Evolutionary conservation across 2,888 invertebrate species (phyloP), one percentile per base, ranked within the genome.

Genomic region (Eilema caniola): DNA sequence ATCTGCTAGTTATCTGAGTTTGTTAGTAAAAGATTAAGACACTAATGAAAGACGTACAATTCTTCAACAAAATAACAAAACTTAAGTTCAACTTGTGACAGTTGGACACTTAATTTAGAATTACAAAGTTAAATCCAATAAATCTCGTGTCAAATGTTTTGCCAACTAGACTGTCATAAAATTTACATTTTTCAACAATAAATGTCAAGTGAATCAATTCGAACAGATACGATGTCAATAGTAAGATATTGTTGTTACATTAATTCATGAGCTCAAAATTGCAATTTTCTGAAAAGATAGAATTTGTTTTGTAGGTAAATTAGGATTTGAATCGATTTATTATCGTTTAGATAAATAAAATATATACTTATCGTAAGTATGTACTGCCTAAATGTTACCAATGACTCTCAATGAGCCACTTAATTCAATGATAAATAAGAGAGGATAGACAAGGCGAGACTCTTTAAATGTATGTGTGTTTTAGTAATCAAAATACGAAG

Each of bases 131-230:
- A 78, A 74, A 81, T 76, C n/a, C 53, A 66, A 83, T 81, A 81
- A 83, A 83, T 81, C 74, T 73, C 72, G 23, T 62, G 56, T 66
- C 70, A 62, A 73, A 72, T 66, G 67, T 73, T 81, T 69, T 65
- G 69, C 65, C 62, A 62, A 41, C 47, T 70, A 72, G 68, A 76
- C 61, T 75, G 67, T 70, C 74, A 81, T 83, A 81, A 81, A 81
- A 81, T 81, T 81, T 66, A 72, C 83, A 81, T 81, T 72, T 81
- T 78, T 69, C 72, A 81, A 78, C 71, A 78, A 81, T 83, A 83
- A 81, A 83, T 80, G 70, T 74, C 37, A 69, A 69, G 67, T 72
- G 79, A 83, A 81, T 81, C 76, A 81, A 81, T 81, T 73, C 67
- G 71, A 70, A 78, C 73, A 72, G 71, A 81, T 76, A 71, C 37